Evolutionary conservation across 2,797 vertebrate species (phyloP).

Genomic region (Alca torda): DNA sequence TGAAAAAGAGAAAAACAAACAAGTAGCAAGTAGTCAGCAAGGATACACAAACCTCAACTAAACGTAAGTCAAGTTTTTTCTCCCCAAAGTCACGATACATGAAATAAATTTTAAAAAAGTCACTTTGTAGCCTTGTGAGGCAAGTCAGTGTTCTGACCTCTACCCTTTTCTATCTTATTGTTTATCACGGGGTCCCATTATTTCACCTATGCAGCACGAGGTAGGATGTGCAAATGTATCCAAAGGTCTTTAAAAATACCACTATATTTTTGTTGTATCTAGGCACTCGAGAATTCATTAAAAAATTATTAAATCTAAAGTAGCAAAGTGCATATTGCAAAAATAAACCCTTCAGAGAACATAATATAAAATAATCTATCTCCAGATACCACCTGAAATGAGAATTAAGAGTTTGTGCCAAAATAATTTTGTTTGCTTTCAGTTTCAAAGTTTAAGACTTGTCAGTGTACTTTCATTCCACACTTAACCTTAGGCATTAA

Average conservation of each 20-base stretch:
- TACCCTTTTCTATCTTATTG: background rate
- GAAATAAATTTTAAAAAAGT: background rate
- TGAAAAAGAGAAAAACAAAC: background rate
- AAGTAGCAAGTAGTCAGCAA: background rate
- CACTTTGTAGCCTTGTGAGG: background rate
- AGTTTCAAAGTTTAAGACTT: background rate
- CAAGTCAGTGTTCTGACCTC: background rate
- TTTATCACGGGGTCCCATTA: background rate
- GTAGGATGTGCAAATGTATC: background rate
- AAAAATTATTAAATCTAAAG: background rate
- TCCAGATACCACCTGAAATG: background rate
- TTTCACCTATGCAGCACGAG: background rate
- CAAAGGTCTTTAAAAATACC: background rate
- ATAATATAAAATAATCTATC: background rate
- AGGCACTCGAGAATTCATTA: background rate
- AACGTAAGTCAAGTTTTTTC: background rate
- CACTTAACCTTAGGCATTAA: background rate
- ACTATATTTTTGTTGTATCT: background rate
- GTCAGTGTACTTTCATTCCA: background rate
- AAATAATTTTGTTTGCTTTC: background rate
- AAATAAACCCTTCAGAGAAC: background rate
- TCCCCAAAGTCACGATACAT: background rate
- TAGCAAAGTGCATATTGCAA: background rate
- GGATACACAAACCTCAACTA: background rate
- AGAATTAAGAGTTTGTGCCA: background rate